Percentiles rank a stretch among this genome's conserved stretches.
These are phyloP conservation scores for Drosophila nigricruria DNA, from an alignment of 2,888 invertebrate genomes.

Conservation along the genomic window DNA sequence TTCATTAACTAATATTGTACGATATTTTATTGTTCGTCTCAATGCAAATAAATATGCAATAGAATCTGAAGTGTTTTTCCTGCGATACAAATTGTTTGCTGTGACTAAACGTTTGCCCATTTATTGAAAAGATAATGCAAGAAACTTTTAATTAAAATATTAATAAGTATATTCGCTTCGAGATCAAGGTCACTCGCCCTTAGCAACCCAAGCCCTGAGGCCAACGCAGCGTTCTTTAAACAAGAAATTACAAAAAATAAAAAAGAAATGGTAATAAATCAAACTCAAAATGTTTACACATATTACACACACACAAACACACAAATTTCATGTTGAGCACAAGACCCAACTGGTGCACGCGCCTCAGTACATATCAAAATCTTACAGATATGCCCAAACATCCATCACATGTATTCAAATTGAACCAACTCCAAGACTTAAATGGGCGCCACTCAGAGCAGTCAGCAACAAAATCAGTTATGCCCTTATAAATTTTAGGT, in stretches of 20 bases:
- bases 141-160: conserved; percentile 3
- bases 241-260: conserved; percentile 23
- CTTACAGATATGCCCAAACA: conserved; percentile 42
- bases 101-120: neutral
- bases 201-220: neutral
- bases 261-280: conserved; percentile 51
- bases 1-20: conserved; percentile 8
- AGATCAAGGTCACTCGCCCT: neutral
- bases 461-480: conserved; percentile 2
- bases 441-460: neutral
- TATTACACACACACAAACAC: conserved; percentile 8
- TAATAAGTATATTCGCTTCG: neutral
- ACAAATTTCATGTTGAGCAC: conserved; percentile 27
- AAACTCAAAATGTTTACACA: conserved; percentile 36
- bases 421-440: conserved; percentile 3
- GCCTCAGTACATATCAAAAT: conserved; percentile 13
- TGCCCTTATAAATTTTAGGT: conserved; percentile 30
- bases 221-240: conserved; percentile 8
- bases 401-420: conserved; percentile 37
- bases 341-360: conserved; percentile 48
- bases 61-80: conserved; percentile 14
- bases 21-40: neutral
- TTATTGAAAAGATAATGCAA: neutral
- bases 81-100: conserved; percentile 1
- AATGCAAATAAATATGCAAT: conserved; percentile 42